Percentiles rank a stretch among this genome's conserved stretches.
phyloP scores from a whole-genome alignment of 2,888 invertebrate genomes.

The Arrhopalites spinosus region DNA sequence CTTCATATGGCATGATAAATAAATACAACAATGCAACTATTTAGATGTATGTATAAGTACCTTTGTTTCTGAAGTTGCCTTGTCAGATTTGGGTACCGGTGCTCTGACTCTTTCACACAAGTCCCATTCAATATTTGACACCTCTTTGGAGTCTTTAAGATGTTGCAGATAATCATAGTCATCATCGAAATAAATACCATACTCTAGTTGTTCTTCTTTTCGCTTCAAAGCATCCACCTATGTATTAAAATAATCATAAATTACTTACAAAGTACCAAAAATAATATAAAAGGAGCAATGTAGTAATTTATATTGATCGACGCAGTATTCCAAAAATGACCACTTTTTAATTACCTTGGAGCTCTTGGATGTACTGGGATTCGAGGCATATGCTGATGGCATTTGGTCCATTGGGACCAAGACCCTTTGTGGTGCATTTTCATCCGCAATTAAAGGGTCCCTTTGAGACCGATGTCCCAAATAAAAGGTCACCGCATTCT shows the following conservation, averaged over 20 bases:
- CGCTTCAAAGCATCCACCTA: slow-evolving; percentile 63
- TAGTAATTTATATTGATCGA: too few relatives aligned
- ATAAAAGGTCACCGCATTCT: slow-evolving; percentile 87
- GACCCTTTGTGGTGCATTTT: slow-evolving; percentile 85
- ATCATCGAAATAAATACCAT: slow-evolving; percentile 91
- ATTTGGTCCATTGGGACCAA: slow-evolving; percentile 66
- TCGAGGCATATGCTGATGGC: slow-evolving; percentile 17
- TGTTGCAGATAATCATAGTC: slow-evolving; percentile 95
- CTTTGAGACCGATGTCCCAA: slow-evolving; percentile 91
- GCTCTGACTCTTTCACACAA: slow-evolving; percentile 48
- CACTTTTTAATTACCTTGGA: not conserved
- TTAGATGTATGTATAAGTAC: not conserved
- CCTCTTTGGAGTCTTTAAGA: slow-evolving; percentile 67
- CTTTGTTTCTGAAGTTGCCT: not conserved
- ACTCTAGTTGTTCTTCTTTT: slow-evolving; percentile 77
- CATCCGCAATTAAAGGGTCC: slow-evolving; percentile 88
- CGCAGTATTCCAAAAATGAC: not conserved
- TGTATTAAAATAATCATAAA: too few relatives aligned
- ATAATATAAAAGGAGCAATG: too few relatives aligned
- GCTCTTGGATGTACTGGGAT: not conserved
- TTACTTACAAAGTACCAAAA: not conserved
- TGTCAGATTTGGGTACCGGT: slow-evolving; percentile 20
- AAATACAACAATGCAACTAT: not conserved
- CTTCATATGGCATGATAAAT: not conserved
- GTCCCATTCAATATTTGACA: slow-evolving; percentile 57